Evolutionary conservation across 2,797 vertebrate genomes (phyloP).

Genomic region (Otolemur crassicaudatus): DNA sequence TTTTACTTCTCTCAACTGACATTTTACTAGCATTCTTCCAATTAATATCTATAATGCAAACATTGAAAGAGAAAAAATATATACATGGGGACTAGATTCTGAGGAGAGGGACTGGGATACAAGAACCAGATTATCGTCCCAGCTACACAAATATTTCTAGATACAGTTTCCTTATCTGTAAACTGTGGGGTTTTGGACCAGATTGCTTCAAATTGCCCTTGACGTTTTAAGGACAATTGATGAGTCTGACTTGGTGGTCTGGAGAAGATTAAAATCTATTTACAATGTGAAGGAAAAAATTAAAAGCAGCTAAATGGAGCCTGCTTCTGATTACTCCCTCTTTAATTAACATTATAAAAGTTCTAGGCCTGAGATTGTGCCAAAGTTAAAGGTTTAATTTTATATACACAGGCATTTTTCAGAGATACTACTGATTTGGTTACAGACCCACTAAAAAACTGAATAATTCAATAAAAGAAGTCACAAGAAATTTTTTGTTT

Average conservation of each 20-base stretch:
- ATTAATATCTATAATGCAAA: not conserved
- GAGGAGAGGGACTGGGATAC: not conserved
- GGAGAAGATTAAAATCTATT: constrained; percentile 50
- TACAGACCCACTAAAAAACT: not conserved
- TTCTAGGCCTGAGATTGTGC: not conserved
- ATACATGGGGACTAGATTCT: not conserved
- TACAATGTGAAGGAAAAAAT: constrained; percentile 1
- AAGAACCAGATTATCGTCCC: not conserved
- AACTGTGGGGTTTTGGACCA: not conserved
- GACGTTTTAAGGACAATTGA: not conserved
- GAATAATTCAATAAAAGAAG: not conserved
- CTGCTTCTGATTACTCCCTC: constrained; percentile 27
- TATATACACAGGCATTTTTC: not conserved
- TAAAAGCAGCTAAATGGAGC: constrained; percentile 22
- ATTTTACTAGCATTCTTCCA: not conserved
- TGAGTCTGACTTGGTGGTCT: not conserved
- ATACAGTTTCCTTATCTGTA: constrained; percentile 28
- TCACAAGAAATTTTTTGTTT: not conserved
- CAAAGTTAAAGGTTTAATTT: constrained; percentile 28
- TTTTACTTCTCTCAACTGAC: not conserved
- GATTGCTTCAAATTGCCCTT: not conserved
- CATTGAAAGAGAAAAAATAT: not conserved
- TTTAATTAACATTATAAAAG: constrained; percentile 57
- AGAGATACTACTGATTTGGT: not conserved
- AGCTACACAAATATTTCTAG: not conserved